Base-by-base conservation (phyloP, 2,888 invertebrate species). In the Papilio elwesi region DNA sequence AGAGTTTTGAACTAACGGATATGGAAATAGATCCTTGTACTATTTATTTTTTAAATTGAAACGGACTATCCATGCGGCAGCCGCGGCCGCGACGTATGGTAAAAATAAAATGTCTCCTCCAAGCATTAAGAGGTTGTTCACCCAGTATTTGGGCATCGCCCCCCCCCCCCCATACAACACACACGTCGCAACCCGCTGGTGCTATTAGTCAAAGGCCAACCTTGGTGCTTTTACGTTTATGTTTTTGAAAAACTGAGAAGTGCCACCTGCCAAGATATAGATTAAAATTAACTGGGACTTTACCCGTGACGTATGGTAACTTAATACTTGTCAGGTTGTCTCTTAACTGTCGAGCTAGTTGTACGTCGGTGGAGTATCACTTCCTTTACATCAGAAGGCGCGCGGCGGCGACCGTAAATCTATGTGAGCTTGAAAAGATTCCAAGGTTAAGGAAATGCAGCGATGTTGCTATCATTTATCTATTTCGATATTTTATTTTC, bases 21-120 rank as follows among this genome's bases (percentile, higher is more conserved):
- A 68, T 49, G 6, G 49, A 68, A 68, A 59, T 68, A 66, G 52
- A 72, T 73, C 71, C 67, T 53, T 68, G 65, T 49, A 66, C 74
- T 76, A 69, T 66, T 57, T 74, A 76, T 63, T 76, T 70, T 75
- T 75, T 75, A 71, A 75, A 76, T 74, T 71, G 57, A 48, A 57
- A 70, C 76, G 80, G 78, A 82, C 81, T 83, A 80, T 80, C 82
- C 82, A 83, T 85, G 86, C 83, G 83, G 83, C 80, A 76, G 81
- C 59, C 68, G 55, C 51, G 52, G 72, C 52, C 63, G 53, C 36
- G 72, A 63, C 63, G 84, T 82, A 85, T 87, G 89, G 90, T 92
- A 92, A 92, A 93, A 93, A 93, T 93, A 92, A 92, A 93, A 88
- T 93, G 92, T 93, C 93, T 89, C 91, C 89, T 85, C 84, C 81